phyloP scores from a whole-genome alignment of 2,797 vertebrate genomes.

The Craterocephalus amniculus region DNA sequence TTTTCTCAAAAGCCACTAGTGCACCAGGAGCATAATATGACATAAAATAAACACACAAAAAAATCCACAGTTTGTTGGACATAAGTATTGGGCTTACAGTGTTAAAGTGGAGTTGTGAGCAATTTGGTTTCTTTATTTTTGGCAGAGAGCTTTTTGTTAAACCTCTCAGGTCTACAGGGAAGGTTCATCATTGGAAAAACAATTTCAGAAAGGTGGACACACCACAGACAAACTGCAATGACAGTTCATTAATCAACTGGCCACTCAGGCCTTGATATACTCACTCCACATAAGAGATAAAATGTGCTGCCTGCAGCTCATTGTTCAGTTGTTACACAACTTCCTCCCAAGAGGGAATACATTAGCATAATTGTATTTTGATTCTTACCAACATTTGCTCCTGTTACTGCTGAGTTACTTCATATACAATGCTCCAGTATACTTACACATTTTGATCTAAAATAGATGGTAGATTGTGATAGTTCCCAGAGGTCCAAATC shows the following conservation, averaged over 20 bases:
- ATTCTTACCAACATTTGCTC: slow-evolving; percentile 16
- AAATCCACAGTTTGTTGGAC: too few species aligned
- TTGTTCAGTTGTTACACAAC: neutral
- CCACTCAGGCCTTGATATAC: slow-evolving; percentile 17
- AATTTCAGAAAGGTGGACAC: slow-evolving; percentile 35
- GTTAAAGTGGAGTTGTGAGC: neutral
- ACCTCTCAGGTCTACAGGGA: slow-evolving; percentile 16
- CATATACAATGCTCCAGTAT: neutral
- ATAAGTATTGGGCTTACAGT: neutral
- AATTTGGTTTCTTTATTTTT: slow-evolving; percentile 22
- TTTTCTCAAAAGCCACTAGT: too few species aligned
- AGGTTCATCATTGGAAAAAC: slow-evolving; percentile 31
- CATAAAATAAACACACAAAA: too few species aligned
- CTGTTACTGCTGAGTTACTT: neutral
- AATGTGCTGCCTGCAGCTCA: neutral
- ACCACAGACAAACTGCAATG: slow-evolving; percentile 24
- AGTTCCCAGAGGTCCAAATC: slow-evolving; percentile 1
- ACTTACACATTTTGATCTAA: neutral
- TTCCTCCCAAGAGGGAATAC: neutral
- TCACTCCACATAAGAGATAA: slow-evolving; percentile 7
- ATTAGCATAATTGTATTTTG: slow-evolving; percentile 8
- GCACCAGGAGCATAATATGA: too few species aligned
- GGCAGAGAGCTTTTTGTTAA: slow-evolving; percentile 39
- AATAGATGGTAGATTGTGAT: slow-evolving; percentile 3
- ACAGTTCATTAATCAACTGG: slow-evolving; percentile 31